phyloP scores from a whole-genome alignment of 2,113 vertebrate species.

The Galemys pyrenaicus region DNA sequence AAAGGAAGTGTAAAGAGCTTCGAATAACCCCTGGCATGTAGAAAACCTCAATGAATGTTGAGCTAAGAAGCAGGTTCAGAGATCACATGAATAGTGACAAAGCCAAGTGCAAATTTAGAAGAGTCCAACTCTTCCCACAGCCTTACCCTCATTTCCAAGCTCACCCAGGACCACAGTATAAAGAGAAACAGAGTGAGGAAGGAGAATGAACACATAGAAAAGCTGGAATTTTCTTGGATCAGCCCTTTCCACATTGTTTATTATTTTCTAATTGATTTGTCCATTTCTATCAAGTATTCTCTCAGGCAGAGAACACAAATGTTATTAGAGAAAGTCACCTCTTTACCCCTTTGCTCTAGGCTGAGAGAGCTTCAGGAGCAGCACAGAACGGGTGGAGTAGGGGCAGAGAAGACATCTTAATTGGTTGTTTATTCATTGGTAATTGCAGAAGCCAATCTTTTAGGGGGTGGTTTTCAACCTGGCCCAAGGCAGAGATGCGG shows the following conservation, averaged over 20 bases:
- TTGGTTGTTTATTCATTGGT: conserved; percentile 65
- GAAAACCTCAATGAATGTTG: not conserved
- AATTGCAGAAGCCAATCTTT: conserved; percentile 66
- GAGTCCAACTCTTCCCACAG: not conserved
- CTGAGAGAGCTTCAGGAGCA: not conserved
- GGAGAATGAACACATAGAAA: conserved; percentile 34
- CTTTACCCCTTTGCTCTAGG: not conserved
- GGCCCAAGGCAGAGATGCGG: conserved; percentile 48
- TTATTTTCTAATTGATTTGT: conserved; percentile 49
- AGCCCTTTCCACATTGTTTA: conserved; percentile 6
- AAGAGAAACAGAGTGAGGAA: conserved; percentile 16
- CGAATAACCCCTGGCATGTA: not conserved
- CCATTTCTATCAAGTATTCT: conserved; percentile 37
- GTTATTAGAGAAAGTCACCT: conserved; percentile 59
- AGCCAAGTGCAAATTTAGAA: not conserved
- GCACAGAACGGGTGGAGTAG: not conserved
- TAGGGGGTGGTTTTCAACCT: conserved; percentile 49
- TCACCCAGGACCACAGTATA: not conserved
- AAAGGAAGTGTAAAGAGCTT: not conserved
- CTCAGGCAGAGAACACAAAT: conserved; percentile 10
- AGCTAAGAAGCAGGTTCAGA: conserved; percentile 11
- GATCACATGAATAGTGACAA: conserved; percentile 10
- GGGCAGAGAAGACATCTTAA: conserved; percentile 30
- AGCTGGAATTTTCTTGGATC: not conserved
- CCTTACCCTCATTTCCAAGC: not conserved